Base-by-base conservation (phyloP, 2,113 vertebrate species). In the Plecotus auritus region DNA sequence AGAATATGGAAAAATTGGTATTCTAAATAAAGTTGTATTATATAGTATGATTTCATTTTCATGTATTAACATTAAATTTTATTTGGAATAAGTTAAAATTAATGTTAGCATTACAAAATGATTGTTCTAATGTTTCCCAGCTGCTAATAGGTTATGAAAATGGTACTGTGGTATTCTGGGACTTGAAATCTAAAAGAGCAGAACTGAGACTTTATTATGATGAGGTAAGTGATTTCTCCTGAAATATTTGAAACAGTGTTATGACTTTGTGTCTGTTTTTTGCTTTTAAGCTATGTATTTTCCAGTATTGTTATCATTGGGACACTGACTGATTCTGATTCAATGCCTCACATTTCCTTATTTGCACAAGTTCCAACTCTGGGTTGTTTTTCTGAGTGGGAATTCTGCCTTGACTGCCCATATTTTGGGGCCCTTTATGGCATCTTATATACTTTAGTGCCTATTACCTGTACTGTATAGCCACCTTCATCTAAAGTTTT, bases 121-220 rank as follows among this genome's bases (percentile, higher is more conserved):
- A 90, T 97, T 95, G 74, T 88, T 85, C 61, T 97, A n/a, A 88
- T 97, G 70, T 97, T 97, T 86, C 97, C 0, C 97, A 99, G 99
- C 97, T 99, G 40, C 98, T 99, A 94, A 99, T 99, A 97, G 99
- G 99, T 80, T 99, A 99, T 98, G 99, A 99, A 98, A 99, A 99
- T 45, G 99, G 99, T 66, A 99, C 99, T 9, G 98, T 99, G 0
- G 99, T 99, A 30, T 98, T 99, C 96, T 99, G 99, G 99, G 99
- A 99, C 95, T 98, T 99, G 59, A 98, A 99, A 96, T 99, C 97
- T 90, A 99, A 99, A 98, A 99, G 99, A 98, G 99, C 99, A 4
- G 99, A 99, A 93, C 98, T 99, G 97, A 99, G 99, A 97, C 98
- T 99, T 98, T 99, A 99, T 98, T 99, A 99, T 56, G 99, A 99